Conservation (phyloP, 2,113 vertebrate genomes). For the Cavia porcellus region DNA sequence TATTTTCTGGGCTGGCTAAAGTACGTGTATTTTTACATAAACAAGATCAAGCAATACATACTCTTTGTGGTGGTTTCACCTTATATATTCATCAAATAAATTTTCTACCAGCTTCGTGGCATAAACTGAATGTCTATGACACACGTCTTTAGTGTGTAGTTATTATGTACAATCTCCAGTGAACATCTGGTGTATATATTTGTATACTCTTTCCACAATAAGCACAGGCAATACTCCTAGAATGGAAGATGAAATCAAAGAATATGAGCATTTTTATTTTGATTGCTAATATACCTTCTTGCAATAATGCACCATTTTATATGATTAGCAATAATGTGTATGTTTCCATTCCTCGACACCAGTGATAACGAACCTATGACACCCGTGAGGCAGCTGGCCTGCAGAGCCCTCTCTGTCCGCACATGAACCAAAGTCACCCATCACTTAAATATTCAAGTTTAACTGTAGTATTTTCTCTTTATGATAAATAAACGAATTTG, state of each 20-base stretch:
- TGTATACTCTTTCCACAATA: neutral
- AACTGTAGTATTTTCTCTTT: too few relatives aligned
- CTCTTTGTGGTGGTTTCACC: constrained; percentile 25
- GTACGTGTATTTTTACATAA: constrained; percentile 3
- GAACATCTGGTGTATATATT: neutral
- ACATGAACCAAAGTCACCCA: too few relatives aligned
- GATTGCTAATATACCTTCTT: neutral
- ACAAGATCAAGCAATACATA: neutral
- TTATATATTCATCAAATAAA: neutral
- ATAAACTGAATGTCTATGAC: neutral
- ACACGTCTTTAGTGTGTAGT: neutral
- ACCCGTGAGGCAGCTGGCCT: too few relatives aligned
- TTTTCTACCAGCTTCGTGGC: neutral
- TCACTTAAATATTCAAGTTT: too few relatives aligned
- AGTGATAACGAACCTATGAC: too few relatives aligned
- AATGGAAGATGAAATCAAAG: neutral
- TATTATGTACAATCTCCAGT: neutral
- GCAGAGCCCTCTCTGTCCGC: too few relatives aligned
- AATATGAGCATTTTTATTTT: constrained; percentile 25
- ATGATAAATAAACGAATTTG: too few relatives aligned
- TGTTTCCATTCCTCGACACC: neutral
- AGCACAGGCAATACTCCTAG: neutral
- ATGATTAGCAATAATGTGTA: neutral
- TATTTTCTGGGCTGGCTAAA: constrained; percentile 3
- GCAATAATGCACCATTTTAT: neutral